Percentiles rank a stretch among this genome's conserved stretches.
Conservation (phyloP, 2,797 vertebrate species). For the Pterois miles region DNA sequence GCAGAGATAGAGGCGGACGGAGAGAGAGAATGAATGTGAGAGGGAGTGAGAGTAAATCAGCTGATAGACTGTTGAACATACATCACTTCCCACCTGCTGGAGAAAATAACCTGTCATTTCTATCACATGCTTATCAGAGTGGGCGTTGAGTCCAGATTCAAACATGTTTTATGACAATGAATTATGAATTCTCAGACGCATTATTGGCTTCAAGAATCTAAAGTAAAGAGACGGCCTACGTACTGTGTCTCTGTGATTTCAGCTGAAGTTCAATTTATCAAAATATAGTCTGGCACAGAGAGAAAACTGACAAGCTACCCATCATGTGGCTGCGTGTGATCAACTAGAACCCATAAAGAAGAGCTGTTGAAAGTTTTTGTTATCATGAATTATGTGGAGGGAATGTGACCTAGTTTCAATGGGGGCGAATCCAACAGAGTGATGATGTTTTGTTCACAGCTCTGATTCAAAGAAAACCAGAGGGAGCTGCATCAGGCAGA, state of each 20-base stretch:
- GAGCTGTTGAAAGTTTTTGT: constrained; percentile 35
- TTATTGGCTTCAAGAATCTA: constrained; percentile 10
- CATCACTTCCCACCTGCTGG: constrained; percentile 28
- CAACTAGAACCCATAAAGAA: constrained; percentile 2
- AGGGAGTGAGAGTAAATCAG: constrained; percentile 22
- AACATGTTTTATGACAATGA: constrained; percentile 33
- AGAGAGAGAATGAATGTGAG: constrained; percentile 30
- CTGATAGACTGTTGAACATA: constrained; percentile 28
- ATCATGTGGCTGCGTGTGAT: constrained; percentile 15
- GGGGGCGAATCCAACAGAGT: constrained; percentile 20
- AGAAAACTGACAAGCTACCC: background rate
- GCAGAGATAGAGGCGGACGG: background rate
- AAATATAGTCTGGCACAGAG: background rate
- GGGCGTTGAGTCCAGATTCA: background rate
- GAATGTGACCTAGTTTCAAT: constrained; percentile 68
- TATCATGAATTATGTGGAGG: constrained; percentile 49
- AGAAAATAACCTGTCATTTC: constrained; percentile 38
- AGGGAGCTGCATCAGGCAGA: background rate
- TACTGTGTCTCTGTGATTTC: background rate
- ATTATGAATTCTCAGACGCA: constrained; percentile 4
- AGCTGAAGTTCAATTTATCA: constrained; percentile 19
- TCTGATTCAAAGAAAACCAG: constrained; percentile 24
- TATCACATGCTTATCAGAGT: constrained; percentile 9
- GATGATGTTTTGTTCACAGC: constrained; percentile 33
- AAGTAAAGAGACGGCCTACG: background rate